Evolutionary conservation across 2,888 invertebrate genomes (phyloP).

Genomic region (Plagodis dolabraria): DNA sequence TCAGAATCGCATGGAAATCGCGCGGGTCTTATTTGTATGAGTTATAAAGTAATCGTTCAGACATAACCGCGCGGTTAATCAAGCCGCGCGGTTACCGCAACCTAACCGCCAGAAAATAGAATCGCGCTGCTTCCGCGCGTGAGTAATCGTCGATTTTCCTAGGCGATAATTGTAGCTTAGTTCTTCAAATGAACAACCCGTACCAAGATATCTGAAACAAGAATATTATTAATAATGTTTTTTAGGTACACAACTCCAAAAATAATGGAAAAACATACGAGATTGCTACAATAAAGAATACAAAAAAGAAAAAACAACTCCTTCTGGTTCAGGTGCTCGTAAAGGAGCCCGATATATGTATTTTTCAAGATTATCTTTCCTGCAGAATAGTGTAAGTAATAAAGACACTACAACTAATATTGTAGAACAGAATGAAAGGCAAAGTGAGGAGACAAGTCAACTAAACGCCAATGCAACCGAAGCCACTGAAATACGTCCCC

Average conservation of each 20-base stretch:
- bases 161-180: slow-evolving; percentile 39
- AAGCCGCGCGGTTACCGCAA: slow-evolving; percentile 35
- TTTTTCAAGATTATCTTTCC: slow-evolving; percentile 45
- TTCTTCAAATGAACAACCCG: slow-evolving; percentile 42
- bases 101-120: slow-evolving; percentile 27
- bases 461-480: slow-evolving; percentile 38
- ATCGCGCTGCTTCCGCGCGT: slow-evolving; percentile 35
- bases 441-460: slow-evolving; percentile 40
- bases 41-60: slow-evolving; percentile 30
- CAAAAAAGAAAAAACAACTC: slow-evolving; percentile 39
- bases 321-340: slow-evolving; percentile 37
- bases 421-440: slow-evolving; percentile 36
- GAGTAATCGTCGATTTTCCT: slow-evolving; percentile 43
- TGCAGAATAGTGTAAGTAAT: slow-evolving; percentile 41
- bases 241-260: slow-evolving; percentile 39
- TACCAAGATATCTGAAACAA: slow-evolving; percentile 44
- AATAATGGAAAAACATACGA: slow-evolving; percentile 45
- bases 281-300: slow-evolving; percentile 41
- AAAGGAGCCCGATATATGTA: slow-evolving; percentile 43
- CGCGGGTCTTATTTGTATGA: slow-evolving; percentile 28
- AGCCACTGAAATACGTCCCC: slow-evolving; percentile 40
- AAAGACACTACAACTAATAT: slow-evolving; percentile 42
- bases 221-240: slow-evolving; percentile 33
- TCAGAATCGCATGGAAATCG: slow-evolving; percentile 26
- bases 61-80: slow-evolving; percentile 1